These are phyloP conservation scores for Branchipolynoe longqiensis DNA, from an alignment of 2,888 invertebrate genomes.

Conservation along the genomic window DNA sequence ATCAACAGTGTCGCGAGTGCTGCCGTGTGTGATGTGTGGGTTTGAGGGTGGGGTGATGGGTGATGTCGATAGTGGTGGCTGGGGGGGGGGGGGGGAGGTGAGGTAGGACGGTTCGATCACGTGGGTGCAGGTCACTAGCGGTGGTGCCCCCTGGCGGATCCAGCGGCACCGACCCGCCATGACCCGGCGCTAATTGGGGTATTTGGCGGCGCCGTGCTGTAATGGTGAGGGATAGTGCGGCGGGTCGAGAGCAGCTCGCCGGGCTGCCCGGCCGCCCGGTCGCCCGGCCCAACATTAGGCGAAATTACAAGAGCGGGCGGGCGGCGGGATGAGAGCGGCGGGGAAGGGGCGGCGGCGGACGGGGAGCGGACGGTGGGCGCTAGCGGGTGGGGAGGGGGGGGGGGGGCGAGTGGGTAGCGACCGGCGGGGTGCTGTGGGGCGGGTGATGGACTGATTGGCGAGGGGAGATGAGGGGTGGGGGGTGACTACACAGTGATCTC, in stretches of 20 bases:
- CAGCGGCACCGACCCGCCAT: neutral
- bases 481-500: conserved; percentile 39
- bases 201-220: conserved; percentile 32
- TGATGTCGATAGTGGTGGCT: no score
- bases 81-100: no score
- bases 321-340: neutral
- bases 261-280: conserved; percentile 10
- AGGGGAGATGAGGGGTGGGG: neutral
- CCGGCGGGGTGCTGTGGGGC: no score
- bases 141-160: neutral
- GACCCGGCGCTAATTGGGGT: conserved; percentile 45
- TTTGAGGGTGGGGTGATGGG: neutral
- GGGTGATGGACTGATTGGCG: conserved; percentile 19
- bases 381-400: neutral
- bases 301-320: conserved; percentile 43
- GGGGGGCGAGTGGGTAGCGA: neutral
- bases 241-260: no score
- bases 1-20: no score
- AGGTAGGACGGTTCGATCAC: no score
- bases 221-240: conserved; percentile 24
- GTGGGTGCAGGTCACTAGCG: no score
- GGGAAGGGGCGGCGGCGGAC: neutral
- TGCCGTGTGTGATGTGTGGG: neutral
- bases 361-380: neutral
- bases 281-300: conserved; percentile 42